Percentiles rank a stretch among this genome's conserved stretches.
Evolutionary conservation across 1,140 invertebrate species (phyloP).

Genomic region (Lepidurus apus): DNA sequence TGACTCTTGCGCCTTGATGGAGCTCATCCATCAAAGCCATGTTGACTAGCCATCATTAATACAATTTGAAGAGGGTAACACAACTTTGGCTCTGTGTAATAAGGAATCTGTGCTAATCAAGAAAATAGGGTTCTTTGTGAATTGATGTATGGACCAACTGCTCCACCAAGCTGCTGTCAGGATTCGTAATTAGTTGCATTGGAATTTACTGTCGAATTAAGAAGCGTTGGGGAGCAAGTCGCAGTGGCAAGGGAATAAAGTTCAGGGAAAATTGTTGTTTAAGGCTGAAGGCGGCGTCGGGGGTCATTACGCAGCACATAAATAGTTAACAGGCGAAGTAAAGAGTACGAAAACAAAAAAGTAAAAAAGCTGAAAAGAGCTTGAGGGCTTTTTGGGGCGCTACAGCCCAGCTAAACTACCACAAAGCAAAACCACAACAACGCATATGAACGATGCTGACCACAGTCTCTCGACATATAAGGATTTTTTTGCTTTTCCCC

Average conservation of each 20-base stretch:
- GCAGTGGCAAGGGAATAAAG: background rate
- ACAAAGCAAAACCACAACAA: slow-evolving; percentile 8
- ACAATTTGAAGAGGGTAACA: slow-evolving; percentile 4
- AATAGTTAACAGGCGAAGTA: background rate
- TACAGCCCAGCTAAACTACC: background rate
- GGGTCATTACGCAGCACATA: slow-evolving; percentile 18
- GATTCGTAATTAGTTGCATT: background rate
- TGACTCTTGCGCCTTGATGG: slow-evolving; percentile 1
- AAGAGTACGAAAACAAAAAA: background rate
- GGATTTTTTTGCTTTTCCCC: background rate
- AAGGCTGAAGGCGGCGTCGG: slow-evolving; percentile 8
- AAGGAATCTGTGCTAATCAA: background rate
- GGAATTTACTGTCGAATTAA: background rate
- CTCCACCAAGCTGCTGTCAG: background rate
- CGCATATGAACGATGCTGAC: background rate
- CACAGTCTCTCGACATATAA: background rate
- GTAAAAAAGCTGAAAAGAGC: background rate
- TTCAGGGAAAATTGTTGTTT: slow-evolving; percentile 1
- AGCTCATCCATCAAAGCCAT: background rate
- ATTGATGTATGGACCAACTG: background rate
- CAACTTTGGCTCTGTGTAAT: background rate
- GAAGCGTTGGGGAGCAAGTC: background rate
- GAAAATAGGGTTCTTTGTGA: background rate
- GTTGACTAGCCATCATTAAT: slow-evolving; percentile 18
- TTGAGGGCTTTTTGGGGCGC: background rate